Evolutionary conservation across 2,888 invertebrate genomes (phyloP).

Genomic region (Chalcis sispes): DNA sequence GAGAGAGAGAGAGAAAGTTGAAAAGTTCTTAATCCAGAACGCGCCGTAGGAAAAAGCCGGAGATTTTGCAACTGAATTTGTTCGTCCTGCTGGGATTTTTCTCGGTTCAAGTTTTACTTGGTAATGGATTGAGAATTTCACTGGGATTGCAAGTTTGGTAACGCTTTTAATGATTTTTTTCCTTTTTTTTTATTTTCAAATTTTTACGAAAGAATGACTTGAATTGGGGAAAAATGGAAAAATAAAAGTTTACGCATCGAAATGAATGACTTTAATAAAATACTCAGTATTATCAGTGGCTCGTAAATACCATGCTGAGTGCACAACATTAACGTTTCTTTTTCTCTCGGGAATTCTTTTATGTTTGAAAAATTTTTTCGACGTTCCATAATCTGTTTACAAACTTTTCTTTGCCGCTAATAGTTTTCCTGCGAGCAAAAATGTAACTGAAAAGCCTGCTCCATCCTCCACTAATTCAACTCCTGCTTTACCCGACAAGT

Average conservation of each 20-base stretch:
- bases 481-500: background rate
- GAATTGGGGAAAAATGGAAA: no score
- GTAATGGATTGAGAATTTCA: constrained; percentile 4
- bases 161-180: background rate
- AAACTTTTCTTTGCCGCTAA: background rate
- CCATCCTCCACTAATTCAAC: constrained; percentile 12
- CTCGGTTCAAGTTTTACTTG: background rate
- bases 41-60: background rate
- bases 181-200: no score
- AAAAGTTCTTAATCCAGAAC: constrained; percentile 51
- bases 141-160: background rate
- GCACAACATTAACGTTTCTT: no score
- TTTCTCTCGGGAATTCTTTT: no score
- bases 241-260: no score
- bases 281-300: no score
- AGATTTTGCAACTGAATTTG: constrained; percentile 15
- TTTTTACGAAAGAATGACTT: no score
- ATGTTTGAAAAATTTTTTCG: no score
- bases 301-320: no score
- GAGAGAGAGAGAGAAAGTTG: constrained; percentile 36
- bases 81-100: constrained; percentile 1
- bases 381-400: background rate
- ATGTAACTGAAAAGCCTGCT: background rate
- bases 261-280: no score
- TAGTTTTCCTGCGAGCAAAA: background rate